These are phyloP conservation scores for Furnarius figulus DNA, from an alignment of 2,113 vertebrate species.

Conservation along the genomic window DNA sequence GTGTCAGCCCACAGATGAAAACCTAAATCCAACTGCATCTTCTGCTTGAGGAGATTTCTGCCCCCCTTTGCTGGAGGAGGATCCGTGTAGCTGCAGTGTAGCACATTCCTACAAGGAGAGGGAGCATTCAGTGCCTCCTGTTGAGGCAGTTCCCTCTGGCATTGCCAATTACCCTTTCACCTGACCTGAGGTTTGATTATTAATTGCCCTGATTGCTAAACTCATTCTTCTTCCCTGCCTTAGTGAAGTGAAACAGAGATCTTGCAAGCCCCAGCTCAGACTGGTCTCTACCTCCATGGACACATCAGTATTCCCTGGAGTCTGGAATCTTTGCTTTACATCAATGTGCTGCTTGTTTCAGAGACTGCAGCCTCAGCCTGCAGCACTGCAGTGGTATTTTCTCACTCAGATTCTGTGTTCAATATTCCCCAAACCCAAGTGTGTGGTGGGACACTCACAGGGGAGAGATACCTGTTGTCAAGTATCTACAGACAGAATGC, in stretches of 20 bases:
- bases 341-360: not conserved
- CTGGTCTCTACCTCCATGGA: not conserved
- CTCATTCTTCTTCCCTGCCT: not conserved
- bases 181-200: not conserved
- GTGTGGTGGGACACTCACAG: fast-evolving
- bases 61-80: not conserved
- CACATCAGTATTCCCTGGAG: not conserved
- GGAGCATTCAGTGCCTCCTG: not conserved
- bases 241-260: not conserved
- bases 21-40: not conserved
- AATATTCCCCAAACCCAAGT: not conserved
- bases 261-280: not conserved
- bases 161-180: constrained; percentile 46
- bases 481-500: not conserved
- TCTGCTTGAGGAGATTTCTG: not conserved
- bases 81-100: fast-evolving
- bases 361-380: not conserved
- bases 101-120: not conserved
- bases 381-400: not conserved
- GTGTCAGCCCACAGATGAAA: not conserved
- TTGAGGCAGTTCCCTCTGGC: not conserved
- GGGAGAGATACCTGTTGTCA: fast-evolving
- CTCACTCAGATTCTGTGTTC: not conserved
- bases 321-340: not conserved
- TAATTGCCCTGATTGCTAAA: not conserved